Evolutionary conservation across 2,113 vertebrate genomes (phyloP).

Genomic region (Halichoerus grypus): DNA sequence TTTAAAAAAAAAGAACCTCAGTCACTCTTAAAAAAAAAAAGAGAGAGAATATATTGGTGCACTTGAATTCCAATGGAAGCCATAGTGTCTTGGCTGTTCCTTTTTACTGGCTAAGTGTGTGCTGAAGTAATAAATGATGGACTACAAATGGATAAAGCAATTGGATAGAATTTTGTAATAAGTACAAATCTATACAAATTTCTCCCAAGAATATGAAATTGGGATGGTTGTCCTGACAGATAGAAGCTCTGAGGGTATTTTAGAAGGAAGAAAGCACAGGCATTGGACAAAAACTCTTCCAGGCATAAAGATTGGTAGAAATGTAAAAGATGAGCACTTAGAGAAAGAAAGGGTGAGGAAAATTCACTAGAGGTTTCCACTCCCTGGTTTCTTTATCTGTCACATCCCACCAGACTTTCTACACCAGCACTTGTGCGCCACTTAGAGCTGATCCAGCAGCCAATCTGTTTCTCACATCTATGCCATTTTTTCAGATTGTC

Average conservation of each 20-base stretch:
- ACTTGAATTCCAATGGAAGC: background rate
- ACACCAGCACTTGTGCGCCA: accelerated
- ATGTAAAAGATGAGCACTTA: background rate
- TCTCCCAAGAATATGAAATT: background rate
- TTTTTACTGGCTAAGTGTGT: background rate
- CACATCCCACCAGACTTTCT: background rate
- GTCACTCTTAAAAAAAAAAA: too few relatives aligned
- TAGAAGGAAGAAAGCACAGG: background rate
- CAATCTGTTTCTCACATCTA: background rate
- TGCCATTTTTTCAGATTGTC: background rate
- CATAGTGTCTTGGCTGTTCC: background rate
- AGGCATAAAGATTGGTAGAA: background rate
- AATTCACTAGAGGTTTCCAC: background rate
- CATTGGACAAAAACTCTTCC: background rate
- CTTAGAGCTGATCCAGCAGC: background rate
- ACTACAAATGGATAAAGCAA: background rate
- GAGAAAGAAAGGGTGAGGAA: background rate
- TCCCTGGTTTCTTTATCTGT: background rate
- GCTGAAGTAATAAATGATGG: background rate
- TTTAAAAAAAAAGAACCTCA: too few relatives aligned
- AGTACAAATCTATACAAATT: background rate
- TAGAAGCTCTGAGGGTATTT: background rate
- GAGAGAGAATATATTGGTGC: background rate
- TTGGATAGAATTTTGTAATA: background rate
- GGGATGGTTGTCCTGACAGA: background rate